These are phyloP conservation scores for Aporrectodea caliginosa DNA, from an alignment of 1,140 invertebrate genomes.

Conservation along the genomic window DNA sequence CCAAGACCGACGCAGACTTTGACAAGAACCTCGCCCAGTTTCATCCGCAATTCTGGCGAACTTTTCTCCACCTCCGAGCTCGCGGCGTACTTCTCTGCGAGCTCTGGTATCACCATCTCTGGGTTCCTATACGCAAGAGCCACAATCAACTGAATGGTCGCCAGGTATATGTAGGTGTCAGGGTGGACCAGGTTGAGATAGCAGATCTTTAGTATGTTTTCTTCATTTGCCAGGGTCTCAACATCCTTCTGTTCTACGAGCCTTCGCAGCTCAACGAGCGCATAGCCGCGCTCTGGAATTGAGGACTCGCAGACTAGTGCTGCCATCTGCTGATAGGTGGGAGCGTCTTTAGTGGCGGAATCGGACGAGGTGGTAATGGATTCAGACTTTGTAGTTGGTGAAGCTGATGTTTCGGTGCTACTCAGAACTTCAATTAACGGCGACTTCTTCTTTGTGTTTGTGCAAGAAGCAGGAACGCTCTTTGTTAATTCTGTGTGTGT, in stretches of 20 bases:
- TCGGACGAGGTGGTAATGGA: too few relatives aligned
- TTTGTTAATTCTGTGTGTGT: too few relatives aligned
- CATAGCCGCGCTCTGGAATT: neutral
- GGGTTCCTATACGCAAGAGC: conserved; percentile 64
- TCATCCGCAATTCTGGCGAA: conserved; percentile 64
- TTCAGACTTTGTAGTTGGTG: too few relatives aligned
- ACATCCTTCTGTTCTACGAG: neutral
- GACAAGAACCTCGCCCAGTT: conserved; percentile 77
- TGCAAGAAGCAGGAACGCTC: too few relatives aligned
- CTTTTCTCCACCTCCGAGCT: conserved; percentile 45
- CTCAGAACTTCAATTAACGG: too few relatives aligned
- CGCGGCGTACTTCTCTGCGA: conserved; percentile 64
- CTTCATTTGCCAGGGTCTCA: neutral
- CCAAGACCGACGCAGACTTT: conserved; percentile 69
- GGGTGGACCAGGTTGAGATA: conserved; percentile 68
- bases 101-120: conserved; percentile 64
- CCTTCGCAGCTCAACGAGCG: neutral
- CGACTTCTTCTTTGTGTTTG: too few relatives aligned
- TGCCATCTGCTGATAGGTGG: neutral
- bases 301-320: neutral
- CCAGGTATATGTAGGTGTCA: conserved; percentile 79
- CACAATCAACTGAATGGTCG: conserved; percentile 71
- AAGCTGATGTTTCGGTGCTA: too few relatives aligned
- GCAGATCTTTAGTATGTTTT: conserved; percentile 61
- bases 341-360: too few relatives aligned